phyloP scores from a whole-genome alignment of 2,113 vertebrate species.

The Carassius carassius region DNA sequence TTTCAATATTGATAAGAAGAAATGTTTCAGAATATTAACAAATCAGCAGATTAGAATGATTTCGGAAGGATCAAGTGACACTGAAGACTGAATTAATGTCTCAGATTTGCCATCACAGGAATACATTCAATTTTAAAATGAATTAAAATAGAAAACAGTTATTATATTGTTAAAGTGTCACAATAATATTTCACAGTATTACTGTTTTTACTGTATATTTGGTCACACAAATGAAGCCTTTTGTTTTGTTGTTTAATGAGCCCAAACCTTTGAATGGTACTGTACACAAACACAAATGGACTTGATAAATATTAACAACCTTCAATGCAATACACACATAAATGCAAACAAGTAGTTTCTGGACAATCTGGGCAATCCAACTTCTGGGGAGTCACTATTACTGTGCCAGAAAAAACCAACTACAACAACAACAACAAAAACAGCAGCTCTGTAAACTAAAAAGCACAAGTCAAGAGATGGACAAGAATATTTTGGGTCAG shows the following conservation, averaged over 20 bases:
- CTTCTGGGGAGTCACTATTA: slow-evolving; percentile 4
- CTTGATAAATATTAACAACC: no score
- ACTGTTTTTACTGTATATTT: not conserved
- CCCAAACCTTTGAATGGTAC: not conserved
- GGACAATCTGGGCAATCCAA: not conserved
- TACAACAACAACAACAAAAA: no score
- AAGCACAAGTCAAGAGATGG: not conserved
- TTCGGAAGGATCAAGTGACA: no score
- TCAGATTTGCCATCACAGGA: no score
- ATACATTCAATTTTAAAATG: no score
- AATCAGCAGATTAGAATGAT: no score
- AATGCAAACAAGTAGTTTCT: not conserved
- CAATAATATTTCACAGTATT: not conserved
- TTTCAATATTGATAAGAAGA: not conserved
- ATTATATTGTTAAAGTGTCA: no score
- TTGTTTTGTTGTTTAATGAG: not conserved
- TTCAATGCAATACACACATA: not conserved
- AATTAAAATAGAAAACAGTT: no score
- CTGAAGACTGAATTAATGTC: no score
- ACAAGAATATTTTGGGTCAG: not conserved
- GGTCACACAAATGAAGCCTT: not conserved
- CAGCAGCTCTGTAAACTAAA: not conserved
- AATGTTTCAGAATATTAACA: no score
- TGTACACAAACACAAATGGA: no score
- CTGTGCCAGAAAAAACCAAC: not conserved